Evolutionary conservation across 2,888 invertebrate genomes (phyloP).

Genomic region (Diadegma fenestrale): DNA sequence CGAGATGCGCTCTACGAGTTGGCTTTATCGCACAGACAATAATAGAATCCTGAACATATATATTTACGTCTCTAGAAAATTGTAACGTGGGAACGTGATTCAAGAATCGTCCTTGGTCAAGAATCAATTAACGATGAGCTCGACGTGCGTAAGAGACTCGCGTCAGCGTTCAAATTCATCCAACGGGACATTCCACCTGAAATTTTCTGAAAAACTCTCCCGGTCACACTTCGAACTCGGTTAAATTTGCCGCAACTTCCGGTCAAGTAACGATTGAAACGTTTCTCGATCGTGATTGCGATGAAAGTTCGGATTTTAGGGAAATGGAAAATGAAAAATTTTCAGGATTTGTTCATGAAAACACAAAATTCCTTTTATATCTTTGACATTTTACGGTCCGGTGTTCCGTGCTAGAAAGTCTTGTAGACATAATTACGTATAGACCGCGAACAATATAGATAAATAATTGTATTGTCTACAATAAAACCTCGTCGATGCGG

Average conservation of each 20-base stretch:
- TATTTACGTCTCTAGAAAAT: conserved; percentile 40
- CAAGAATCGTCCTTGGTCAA: conserved; percentile 61
- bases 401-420: background rate
- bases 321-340: background rate
- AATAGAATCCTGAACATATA: conserved; percentile 14
- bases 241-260: background rate
- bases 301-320: background rate
- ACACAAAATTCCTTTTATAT: background rate
- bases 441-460: conserved; percentile 1
- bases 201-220: background rate
- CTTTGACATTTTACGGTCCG: background rate
- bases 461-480: conserved; percentile 20
- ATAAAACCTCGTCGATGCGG: conserved; percentile 58
- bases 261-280: background rate
- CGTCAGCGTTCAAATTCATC: background rate
- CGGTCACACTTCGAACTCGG: background rate
- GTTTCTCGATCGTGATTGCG: background rate
- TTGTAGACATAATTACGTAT: background rate
- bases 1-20: conserved; percentile 29
- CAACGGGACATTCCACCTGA: conserved; percentile 3
- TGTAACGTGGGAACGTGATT: conserved; percentile 67
- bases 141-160: conserved; percentile 11
- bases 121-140: conserved; percentile 65
- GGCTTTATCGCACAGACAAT: conserved; percentile 32
- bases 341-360: background rate